Evolutionary conservation across 2,113 vertebrate genomes (phyloP), one percentile per base, ranked within the genome.

Genomic region (Bufo bufo): DNA sequence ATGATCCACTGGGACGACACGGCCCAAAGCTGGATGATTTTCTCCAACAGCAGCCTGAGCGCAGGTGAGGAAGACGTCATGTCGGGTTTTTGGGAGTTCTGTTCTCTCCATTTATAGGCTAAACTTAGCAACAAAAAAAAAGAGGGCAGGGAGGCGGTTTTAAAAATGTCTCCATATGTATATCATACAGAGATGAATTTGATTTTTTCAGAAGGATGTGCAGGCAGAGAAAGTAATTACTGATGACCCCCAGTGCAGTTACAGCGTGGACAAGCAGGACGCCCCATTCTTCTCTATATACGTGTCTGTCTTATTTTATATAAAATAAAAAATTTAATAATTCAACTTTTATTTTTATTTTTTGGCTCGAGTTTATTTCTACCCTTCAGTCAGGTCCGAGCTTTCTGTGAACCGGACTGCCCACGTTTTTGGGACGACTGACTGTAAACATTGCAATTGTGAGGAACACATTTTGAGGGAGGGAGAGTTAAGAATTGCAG

Each of bases 1-100:
- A 99, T 90, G 98, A 99, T 92, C 98, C 98, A 50, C 93, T 99
- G 92, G 98, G 98, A 87, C 97, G 95, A 92, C 90, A 96, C 0
- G 98, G 98, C 33, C 97, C 98, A 63, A 95, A 95, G 77, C 90
- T 99, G 65, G 96, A 99, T 87, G 86, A 92, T 63, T 99, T 99
- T 91, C 95, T 99, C 85, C 92, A 85, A 77, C 97, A 94, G 91
- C 94, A 95, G 58, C 90, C 85, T 90, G 85, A 7, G 89, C 89
- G 66, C 89, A 94, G 95, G 97, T 99, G 50, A 78, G 47, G 94
- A 85, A 1, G 71, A 16, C 45, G 0, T 74, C 3, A 45, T 3
- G 14, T 7, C 13, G 33, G 3, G 14, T 49, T 3, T 16, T 47
- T 10, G 0, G 0, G 6, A n/a, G 5, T 66, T 13, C 20, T 66